Evolutionary conservation across 2,797 vertebrate species (phyloP), one percentile per base, ranked within the genome.

Genomic region (Acropternis orthonyx): DNA sequence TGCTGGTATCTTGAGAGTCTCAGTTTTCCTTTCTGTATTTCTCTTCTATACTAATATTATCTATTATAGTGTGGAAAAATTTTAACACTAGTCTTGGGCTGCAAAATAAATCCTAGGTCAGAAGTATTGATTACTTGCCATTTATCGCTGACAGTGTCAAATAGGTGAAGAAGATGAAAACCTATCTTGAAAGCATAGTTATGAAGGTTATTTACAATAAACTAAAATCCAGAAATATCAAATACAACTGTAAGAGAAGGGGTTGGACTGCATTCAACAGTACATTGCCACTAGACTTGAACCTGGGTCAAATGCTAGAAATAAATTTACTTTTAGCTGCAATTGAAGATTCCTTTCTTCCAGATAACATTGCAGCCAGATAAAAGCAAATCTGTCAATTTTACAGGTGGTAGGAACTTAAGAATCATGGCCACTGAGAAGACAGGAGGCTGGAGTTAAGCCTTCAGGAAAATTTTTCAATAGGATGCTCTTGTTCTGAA

Each of bases 41-140:
- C 39, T 71, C n/a, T 87, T 83, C 61, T 44, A 27, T 58, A 12
- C 24, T 78, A 59, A 55, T 83, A 92, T 74, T 54, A 77, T 62
- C 66, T 37, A 14, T 37, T 81, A 61, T 4, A 61, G 8, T 6
- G 37, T 34, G 18, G 15, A 41, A 27, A 8, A 86, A 78, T 81
- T 86, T 75, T 80, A 81, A 94, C 68, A 39, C n/a, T 66, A 69
- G 7, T 78, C 55, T 89, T 69, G 49, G 69, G 11, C 66, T 92
- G 54, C 56, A 89, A 85, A 95, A 82, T 83, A 80, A 92, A 83
- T 88, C 44, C 56, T 52, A 80, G 21, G 75, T 83, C 56, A 74
- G 58, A 75, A 88, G 27, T 72, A 85, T 22, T 77, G 72, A 75
- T 88, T 65, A 39, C 12, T 89, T 85, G 56, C 52, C 82, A 80